A percentile compares a stretch with the other conserved stretches of the same genome.
These are phyloP conservation scores for fruit fly (Drosophila melanogaster) DNA, from an alignment of 1,140 invertebrate genomes.

Conservation along the genomic window DNA sequence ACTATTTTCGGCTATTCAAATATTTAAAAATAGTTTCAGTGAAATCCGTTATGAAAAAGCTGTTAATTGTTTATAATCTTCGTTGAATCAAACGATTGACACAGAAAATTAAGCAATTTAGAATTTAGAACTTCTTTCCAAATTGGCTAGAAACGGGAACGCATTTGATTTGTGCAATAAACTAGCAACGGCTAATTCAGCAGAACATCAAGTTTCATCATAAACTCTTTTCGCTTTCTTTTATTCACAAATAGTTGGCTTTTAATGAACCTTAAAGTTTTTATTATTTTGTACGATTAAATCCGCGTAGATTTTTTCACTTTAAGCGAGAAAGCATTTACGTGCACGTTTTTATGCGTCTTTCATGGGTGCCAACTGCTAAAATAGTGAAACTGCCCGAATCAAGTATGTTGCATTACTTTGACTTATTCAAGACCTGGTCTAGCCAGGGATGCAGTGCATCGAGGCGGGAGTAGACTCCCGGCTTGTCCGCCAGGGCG, in stretches of 20 bases:
- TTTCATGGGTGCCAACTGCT: too few relatives aligned
- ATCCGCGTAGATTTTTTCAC: too few relatives aligned
- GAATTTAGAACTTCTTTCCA: neutral
- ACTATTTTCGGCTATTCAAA: neutral
- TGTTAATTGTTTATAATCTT: neutral
- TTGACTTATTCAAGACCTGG: conserved; percentile 4
- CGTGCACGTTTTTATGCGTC: neutral
- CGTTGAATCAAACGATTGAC: too few relatives aligned
- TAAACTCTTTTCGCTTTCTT: neutral
- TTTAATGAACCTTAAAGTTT: neutral
- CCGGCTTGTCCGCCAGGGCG: conserved; percentile 85
- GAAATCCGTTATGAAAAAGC: neutral
- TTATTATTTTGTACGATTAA: neutral
- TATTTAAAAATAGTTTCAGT: neutral
- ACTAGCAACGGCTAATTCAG: neutral
- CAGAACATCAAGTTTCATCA: neutral
- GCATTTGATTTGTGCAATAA: neutral
- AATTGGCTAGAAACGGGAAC: neutral
- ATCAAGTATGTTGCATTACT: neutral
- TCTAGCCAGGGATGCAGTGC: conserved; percentile 38
- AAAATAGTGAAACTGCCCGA: too few relatives aligned
- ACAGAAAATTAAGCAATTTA: too few relatives aligned
- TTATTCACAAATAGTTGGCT: neutral
- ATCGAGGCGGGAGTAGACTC: conserved; percentile 78
- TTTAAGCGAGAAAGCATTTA: neutral